Evolutionary conservation across 2,888 invertebrate species (phyloP).

Genomic region (Globia sparganii): DNA sequence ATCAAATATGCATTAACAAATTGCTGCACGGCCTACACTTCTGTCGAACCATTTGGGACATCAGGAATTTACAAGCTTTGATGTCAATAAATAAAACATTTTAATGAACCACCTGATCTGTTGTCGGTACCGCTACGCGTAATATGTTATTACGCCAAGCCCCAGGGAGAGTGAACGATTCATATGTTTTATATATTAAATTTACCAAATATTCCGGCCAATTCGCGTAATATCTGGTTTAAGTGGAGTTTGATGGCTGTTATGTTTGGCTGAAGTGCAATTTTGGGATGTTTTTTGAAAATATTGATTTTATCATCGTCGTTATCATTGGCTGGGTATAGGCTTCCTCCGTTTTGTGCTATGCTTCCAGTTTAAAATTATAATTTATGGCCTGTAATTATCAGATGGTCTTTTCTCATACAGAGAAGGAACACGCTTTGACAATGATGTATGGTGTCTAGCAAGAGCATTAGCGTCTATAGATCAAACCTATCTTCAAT

Average conservation of each 20-base stretch:
- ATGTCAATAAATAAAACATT: slow-evolving; percentile 54
- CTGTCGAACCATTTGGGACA: slow-evolving; percentile 38
- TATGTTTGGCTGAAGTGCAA: background rate
- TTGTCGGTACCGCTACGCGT: slow-evolving; percentile 64
- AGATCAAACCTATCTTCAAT: background rate
- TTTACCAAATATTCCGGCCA: slow-evolving; percentile 72
- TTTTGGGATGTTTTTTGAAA: background rate
- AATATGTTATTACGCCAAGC: slow-evolving; percentile 74
- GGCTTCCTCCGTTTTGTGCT: background rate
- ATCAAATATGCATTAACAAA: slow-evolving; percentile 26
- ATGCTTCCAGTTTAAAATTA: background rate
- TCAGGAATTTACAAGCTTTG: slow-evolving; percentile 43
- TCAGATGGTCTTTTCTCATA: no score
- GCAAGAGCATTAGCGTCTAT: background rate
- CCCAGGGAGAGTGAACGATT: slow-evolving; percentile 70
- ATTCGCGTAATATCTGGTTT: slow-evolving; percentile 54
- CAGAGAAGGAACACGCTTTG: background rate
- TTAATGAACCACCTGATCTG: slow-evolving; percentile 63
- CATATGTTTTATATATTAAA: slow-evolving; percentile 81
- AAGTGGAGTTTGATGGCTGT: slow-evolving; percentile 15
- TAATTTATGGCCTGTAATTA: background rate
- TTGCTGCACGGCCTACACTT: slow-evolving; percentile 8
- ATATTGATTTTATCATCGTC: background rate
- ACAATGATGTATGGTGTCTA: background rate
- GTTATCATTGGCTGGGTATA: no score